Evolutionary conservation across 2,113 vertebrate genomes (phyloP).

Genomic region (Neodontobutis hainanensis): DNA sequence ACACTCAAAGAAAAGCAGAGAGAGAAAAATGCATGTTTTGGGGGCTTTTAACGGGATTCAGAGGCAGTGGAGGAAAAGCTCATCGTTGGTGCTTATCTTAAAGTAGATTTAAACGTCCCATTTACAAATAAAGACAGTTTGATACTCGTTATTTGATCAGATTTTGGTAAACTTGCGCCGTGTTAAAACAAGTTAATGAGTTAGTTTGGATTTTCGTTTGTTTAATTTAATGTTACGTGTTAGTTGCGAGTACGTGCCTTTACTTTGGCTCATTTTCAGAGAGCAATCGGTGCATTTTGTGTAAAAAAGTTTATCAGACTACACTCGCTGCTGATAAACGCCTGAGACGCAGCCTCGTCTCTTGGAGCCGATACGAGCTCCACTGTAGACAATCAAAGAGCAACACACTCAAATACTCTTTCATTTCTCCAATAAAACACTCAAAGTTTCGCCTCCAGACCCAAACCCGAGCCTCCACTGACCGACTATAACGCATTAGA

Average conservation of each 20-base stretch:
- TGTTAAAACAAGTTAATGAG: background rate
- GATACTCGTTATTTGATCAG: background rate
- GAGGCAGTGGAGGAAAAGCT: background rate
- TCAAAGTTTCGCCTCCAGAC: slow-evolving; percentile 36
- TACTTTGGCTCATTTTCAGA: background rate
- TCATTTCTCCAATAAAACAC: background rate
- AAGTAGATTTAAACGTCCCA: background rate
- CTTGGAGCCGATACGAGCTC: background rate
- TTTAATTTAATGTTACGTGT: background rate
- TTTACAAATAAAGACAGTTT: background rate
- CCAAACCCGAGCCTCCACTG: slow-evolving; percentile 22
- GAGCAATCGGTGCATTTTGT: background rate
- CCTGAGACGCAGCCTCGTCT: slow-evolving; percentile 15
- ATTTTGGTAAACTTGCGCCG: background rate
- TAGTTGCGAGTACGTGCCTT: background rate
- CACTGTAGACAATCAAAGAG: background rate
- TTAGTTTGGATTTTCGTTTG: background rate
- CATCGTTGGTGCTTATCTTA: background rate
- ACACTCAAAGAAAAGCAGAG: background rate
- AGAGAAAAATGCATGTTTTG: background rate
- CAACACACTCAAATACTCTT: background rate
- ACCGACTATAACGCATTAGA: slow-evolving; percentile 39
- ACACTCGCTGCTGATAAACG: slow-evolving; percentile 6
- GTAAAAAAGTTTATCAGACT: slow-evolving; percentile 42
- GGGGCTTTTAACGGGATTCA: background rate